Evolutionary conservation across 2,888 invertebrate genomes (phyloP), one percentile per base, ranked within the genome.

Genomic region (Lasioglossum lativentre): DNA sequence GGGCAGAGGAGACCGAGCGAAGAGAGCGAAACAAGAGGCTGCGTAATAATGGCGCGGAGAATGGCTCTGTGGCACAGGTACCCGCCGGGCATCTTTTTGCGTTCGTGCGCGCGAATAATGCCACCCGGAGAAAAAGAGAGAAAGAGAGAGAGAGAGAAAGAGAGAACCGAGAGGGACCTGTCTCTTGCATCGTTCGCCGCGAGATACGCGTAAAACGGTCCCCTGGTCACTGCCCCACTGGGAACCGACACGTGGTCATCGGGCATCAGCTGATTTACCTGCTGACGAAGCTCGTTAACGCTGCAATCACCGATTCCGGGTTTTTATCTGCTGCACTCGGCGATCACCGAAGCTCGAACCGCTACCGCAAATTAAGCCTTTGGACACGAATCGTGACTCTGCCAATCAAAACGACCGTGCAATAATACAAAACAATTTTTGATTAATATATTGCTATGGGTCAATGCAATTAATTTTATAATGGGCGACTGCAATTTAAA

Each of bases 241-340:
- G 84, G 85, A 52, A 76, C 85, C 86, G 89, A 91, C 92, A 91
- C 92, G 93, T 92, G 92, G 90, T 91, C 88, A 86, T 89, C 90
- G 77, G 75, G 47, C 75, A 85, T 92, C 92, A 91, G 91, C 91
- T 91, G 92, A 92, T 86, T 77, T 82, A 80, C 76, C 78, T 63
- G 89, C 86, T 83, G 83, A 80, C 86, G 82, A 89, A 86, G 76
- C 86, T 88, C 82, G 84, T 90, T 89, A 88, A 86, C 86, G 12
- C 59, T 1, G 12, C 27, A 27, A 59, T 27, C 59, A n/a, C 4
- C 59, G 59, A 59, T 27, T 59, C 59, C 27, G 27, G 14, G 14
- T 59, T 27, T 27, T 12, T 30, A 27, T 59, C 56, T 56, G 4
- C 14, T 47, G 12, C 27, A 59, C 27, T 12, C 56, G 56, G 23